These are phyloP conservation scores for Zapus hudsonius DNA, from an alignment of 2,113 vertebrate species.

Conservation along the genomic window DNA sequence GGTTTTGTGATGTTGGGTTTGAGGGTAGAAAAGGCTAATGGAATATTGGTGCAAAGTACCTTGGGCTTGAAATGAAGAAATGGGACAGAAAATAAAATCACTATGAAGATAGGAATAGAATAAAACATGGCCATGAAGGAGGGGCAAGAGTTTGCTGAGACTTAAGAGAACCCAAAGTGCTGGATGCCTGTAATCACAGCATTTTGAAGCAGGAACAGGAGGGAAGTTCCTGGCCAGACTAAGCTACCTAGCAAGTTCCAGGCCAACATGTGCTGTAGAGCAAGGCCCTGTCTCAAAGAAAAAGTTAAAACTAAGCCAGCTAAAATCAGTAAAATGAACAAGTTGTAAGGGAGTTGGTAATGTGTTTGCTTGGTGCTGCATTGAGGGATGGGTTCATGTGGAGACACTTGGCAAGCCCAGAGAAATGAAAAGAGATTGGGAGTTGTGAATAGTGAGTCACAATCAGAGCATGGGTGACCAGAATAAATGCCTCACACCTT, in stretches of 20 bases:
- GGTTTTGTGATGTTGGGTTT: background rate
- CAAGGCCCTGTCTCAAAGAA: background rate
- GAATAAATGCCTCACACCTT: slow-evolving; percentile 18
- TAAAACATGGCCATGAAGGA: background rate
- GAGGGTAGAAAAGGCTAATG: background rate
- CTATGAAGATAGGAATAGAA: background rate
- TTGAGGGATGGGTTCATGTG: background rate
- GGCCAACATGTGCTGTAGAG: background rate
- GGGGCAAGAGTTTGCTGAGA: background rate
- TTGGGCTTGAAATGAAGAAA: background rate
- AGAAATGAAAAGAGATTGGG: background rate
- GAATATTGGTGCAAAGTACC: background rate
- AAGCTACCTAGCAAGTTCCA: background rate
- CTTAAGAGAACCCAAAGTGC: too few relatives aligned
- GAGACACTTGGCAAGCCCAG: background rate
- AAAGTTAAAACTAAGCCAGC: background rate
- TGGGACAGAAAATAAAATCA: background rate
- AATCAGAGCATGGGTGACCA: background rate
- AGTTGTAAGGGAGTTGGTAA: background rate
- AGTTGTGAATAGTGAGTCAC: background rate
- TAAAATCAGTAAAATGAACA: background rate
- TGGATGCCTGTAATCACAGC: background rate
- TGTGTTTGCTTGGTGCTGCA: background rate
- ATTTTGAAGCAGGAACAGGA: background rate
- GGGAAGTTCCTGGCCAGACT: background rate